A percentile compares a stretch with the other conserved stretches of the same genome.
These are phyloP conservation scores for Macrobrachium nipponense DNA, from an alignment of 1,140 invertebrate genomes.

Conservation along the genomic window DNA sequence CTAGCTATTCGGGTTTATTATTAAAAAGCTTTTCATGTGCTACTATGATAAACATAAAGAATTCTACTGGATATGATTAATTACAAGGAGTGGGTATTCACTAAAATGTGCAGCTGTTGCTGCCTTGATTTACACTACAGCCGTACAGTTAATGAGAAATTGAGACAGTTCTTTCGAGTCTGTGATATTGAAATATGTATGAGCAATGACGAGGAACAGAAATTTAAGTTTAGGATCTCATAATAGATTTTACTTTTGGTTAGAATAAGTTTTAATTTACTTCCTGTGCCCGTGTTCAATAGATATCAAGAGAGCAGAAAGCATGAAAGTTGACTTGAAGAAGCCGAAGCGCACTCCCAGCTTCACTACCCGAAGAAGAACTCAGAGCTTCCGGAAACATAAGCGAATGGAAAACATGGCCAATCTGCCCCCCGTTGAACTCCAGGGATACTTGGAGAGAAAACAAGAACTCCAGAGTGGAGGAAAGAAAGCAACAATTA, in stretches of 20 bases:
- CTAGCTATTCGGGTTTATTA: too few relatives aligned
- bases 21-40: too few relatives aligned
- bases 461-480: slow-evolving; percentile 95
- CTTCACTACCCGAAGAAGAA: slow-evolving; percentile 88
- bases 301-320: slow-evolving; percentile 85
- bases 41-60: too few relatives aligned
- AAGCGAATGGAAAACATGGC: slow-evolving; percentile 79
- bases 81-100: too few relatives aligned
- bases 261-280: slow-evolving; percentile 7
- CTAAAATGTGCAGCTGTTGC: too few relatives aligned
- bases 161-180: too few relatives aligned
- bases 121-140: too few relatives aligned
- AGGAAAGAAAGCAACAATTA: slow-evolving; percentile 91
- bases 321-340: slow-evolving; percentile 82
- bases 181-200: too few relatives aligned
- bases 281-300: not conserved
- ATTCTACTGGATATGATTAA: too few relatives aligned
- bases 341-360: slow-evolving; percentile 91
- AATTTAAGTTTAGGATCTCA: too few relatives aligned
- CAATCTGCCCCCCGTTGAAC: slow-evolving; percentile 87
- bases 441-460: slow-evolving; percentile 90
- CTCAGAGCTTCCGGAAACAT: slow-evolving; percentile 87
- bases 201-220: too few relatives aligned
- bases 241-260: not conserved
- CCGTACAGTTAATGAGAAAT: too few relatives aligned